Evolutionary conservation across 2,888 invertebrate species (phyloP).

Genomic region (Ctena decussata): DNA sequence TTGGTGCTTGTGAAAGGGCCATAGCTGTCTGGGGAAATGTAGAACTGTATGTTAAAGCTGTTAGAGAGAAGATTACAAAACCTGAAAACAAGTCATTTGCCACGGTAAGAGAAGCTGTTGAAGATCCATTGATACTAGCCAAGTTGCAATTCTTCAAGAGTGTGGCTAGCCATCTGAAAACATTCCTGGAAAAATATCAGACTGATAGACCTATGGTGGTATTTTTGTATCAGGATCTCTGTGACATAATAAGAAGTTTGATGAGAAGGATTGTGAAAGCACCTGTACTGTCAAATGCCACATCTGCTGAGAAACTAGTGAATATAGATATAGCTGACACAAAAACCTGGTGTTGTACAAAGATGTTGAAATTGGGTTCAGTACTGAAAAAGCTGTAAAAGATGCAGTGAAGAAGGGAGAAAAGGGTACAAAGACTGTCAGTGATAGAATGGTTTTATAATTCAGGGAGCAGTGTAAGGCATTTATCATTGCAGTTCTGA

Average conservation of each 20-base stretch:
- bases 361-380: slow-evolving; percentile 50
- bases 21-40: slow-evolving; percentile 38
- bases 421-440: slow-evolving; percentile 5
- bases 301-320: slow-evolving; percentile 20
- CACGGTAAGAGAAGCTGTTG: slow-evolving; percentile 17
- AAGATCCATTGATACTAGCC: slow-evolving; percentile 45
- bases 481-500: slow-evolving; percentile 27
- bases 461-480: slow-evolving; percentile 39
- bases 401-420: slow-evolving; percentile 7
- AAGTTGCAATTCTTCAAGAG: slow-evolving; percentile 52
- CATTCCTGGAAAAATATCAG: slow-evolving; percentile 53
- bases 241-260: slow-evolving; percentile 30
- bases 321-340: slow-evolving; percentile 27
- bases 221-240: slow-evolving; percentile 44
- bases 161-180: slow-evolving; percentile 40
- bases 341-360: slow-evolving; percentile 16
- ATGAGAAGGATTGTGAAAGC: slow-evolving; percentile 46
- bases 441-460: slow-evolving; percentile 33
- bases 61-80: slow-evolving; percentile 36
- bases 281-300: slow-evolving; percentile 13
- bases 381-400: slow-evolving; percentile 47
- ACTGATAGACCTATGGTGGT: slow-evolving; percentile 49
- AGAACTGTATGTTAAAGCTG: slow-evolving; percentile 49
- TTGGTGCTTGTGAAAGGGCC: slow-evolving; percentile 54
- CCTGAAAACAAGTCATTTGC: slow-evolving; percentile 50